Evolutionary conservation across 2,888 invertebrate species (phyloP), one percentile per base, ranked within the genome.

Genomic region (Phorcus lineatus): DNA sequence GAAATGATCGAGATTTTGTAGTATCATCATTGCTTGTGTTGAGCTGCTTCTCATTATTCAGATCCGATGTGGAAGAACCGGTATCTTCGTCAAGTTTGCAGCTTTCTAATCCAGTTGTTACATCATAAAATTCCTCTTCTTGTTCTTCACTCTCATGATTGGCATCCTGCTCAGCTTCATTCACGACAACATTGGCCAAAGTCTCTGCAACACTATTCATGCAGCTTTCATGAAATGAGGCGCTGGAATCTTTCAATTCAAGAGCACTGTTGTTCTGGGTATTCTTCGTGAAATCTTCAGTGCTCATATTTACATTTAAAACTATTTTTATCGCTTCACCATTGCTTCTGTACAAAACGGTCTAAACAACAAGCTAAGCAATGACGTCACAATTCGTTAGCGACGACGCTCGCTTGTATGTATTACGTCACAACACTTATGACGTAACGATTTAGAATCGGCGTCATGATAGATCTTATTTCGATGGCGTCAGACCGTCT

Each of bases 81-180:
- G 22, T 24, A 22, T 22, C 22, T 19, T 70, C 70, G 40, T 70
- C 70, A 19, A 70, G 28, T 40, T 70, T 70, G 70, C 70, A 70
- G 19, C 36, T 36, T 70, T 70, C 70, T 70, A 70, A 40, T 16
- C 40, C 70, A 40, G 70, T 36, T 31, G 70, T 70, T 11, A 70
- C 40, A 36, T 70, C 70, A 19, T 70, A 70, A 31, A 70, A 70
- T 36, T 70, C 31, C 40, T 70, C 36, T 7, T 70, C 70, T 70
- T 40, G 70, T 31, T 70, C 70, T 16, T 28, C 31, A 19, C n/a
- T 36, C n/a, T 36, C 19, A 31, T 70, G 31, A 28, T 36, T 19
- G 11, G 36, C 28, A 70, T 70, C 70, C 36, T 70, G 19, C 70
- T n/a, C 40, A 28, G 22, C 16, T 62, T 62, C 28, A 28, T 62